Evolutionary conservation across 1,140 invertebrate genomes (phyloP).

Genomic region (Homalodisca vitripennis): DNA sequence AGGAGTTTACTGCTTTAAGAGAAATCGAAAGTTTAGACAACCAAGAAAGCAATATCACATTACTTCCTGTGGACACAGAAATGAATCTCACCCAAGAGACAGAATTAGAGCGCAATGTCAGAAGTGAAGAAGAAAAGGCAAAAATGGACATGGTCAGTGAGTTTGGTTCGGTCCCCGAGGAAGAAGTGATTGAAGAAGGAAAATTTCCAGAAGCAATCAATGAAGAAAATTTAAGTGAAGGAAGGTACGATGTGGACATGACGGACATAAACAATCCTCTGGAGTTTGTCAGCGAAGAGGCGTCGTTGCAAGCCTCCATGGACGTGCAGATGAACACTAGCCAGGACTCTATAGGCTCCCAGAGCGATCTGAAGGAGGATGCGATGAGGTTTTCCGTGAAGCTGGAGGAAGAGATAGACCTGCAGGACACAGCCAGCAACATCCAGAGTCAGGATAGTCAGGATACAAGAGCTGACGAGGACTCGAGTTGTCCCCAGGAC

Average conservation of each 20-base stretch:
- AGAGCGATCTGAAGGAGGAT: background rate
- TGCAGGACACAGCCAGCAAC: conserved; percentile 6
- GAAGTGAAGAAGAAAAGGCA: background rate
- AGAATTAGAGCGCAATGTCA: background rate
- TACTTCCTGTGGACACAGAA: too few relatives aligned
- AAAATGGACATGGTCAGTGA: background rate
- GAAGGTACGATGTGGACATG: background rate
- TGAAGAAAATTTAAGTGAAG: background rate
- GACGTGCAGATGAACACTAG: background rate
- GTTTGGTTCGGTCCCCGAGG: background rate
- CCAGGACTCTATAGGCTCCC: conserved; percentile 10
- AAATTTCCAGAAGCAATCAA: background rate
- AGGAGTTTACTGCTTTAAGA: too few relatives aligned
- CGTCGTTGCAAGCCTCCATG: background rate
- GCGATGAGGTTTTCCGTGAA: background rate
- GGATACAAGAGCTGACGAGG: background rate
- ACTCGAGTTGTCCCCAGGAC: background rate
- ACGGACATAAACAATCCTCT: background rate
- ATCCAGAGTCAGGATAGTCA: conserved; percentile 2
- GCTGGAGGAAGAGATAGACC: conserved; percentile 24
- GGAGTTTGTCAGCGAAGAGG: conserved; percentile 9
- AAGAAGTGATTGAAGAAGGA: background rate
- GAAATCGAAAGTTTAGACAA: too few relatives aligned
- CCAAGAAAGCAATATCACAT: too few relatives aligned
- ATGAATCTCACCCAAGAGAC: too few relatives aligned